Evolutionary conservation across 2,888 invertebrate species (phyloP).

Genomic region (Dolichopus griseipennis): DNA sequence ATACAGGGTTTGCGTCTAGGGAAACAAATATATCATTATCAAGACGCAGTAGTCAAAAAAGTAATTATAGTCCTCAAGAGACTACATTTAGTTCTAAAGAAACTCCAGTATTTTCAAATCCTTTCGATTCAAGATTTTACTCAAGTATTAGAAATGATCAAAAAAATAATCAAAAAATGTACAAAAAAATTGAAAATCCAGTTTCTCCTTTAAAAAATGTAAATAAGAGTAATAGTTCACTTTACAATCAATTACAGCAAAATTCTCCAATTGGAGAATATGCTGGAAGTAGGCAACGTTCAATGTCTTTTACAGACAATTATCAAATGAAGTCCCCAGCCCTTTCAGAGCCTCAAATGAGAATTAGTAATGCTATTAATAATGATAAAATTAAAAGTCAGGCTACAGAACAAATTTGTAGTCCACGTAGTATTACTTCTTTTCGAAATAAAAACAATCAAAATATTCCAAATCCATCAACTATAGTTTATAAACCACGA

Average conservation of each 20-base stretch:
- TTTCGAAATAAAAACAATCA: conserved; percentile 25
- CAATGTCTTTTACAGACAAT: conserved; percentile 47
- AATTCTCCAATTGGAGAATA: conserved; percentile 26
- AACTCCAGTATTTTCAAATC: conserved; percentile 21
- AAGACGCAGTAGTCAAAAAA: conserved; percentile 42
- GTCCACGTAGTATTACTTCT: conserved; percentile 23
- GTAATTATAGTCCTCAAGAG: conserved; percentile 42
- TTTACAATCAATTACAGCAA: conserved; percentile 27
- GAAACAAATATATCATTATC: conserved; percentile 42
- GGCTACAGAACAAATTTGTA: conserved; percentile 7
- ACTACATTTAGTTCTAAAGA: conserved; percentile 30
- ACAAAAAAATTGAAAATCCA: conserved; percentile 19
- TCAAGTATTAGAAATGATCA: conserved; percentile 30
- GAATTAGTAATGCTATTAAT: conserved; percentile 25
- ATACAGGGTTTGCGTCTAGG: conserved; percentile 42
- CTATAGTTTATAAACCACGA: conserved; percentile 38
- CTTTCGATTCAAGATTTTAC: conserved; percentile 27
- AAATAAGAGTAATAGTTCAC: conserved; percentile 34
- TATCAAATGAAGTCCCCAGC: conserved; percentile 36
- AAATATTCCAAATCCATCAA: conserved; percentile 15
- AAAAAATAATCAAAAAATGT: conserved; percentile 23
- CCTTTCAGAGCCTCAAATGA: conserved; percentile 30
- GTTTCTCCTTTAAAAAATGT: conserved; percentile 37
- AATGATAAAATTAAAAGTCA: neutral
- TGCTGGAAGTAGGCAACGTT: conserved; percentile 39